Evolutionary conservation across 2,888 invertebrate genomes (phyloP).

Genomic region (Cheilosia pagana): DNA sequence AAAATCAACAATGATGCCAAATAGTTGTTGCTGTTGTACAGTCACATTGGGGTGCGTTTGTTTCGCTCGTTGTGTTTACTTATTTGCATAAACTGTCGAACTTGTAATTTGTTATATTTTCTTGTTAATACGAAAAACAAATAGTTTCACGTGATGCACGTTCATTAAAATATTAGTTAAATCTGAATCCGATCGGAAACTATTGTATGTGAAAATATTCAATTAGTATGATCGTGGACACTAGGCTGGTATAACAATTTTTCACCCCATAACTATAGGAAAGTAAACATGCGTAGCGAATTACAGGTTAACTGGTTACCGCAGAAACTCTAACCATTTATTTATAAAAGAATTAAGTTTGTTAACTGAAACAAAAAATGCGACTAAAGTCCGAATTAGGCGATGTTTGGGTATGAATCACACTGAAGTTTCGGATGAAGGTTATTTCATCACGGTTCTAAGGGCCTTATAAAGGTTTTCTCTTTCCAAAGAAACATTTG

Average conservation of each 20-base stretch:
- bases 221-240: background rate
- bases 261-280: background rate
- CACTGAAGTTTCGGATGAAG: background rate
- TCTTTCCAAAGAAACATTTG: too few relatives aligned
- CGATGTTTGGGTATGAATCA: background rate
- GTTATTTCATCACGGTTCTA: too few relatives aligned
- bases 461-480: too few relatives aligned
- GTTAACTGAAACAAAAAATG: background rate
- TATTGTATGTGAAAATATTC: slow-evolving; percentile 1
- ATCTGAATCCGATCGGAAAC: background rate
- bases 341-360: slow-evolving; percentile 2
- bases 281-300: background rate
- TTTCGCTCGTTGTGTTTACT: background rate
- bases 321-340: background rate
- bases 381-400: background rate
- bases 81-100: background rate
- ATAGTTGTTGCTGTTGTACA: background rate
- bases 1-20: background rate
- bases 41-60: background rate
- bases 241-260: slow-evolving; percentile 1
- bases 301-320: slow-evolving; percentile 10
- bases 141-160: slow-evolving; percentile 22
- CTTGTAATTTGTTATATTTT: background rate
- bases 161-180: background rate
- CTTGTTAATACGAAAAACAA: slow-evolving; percentile 34